Percentiles rank a stretch among this genome's conserved stretches.
phyloP scores from a whole-genome alignment of 1,140 invertebrate genomes.

The Nylanderia fulva region DNA sequence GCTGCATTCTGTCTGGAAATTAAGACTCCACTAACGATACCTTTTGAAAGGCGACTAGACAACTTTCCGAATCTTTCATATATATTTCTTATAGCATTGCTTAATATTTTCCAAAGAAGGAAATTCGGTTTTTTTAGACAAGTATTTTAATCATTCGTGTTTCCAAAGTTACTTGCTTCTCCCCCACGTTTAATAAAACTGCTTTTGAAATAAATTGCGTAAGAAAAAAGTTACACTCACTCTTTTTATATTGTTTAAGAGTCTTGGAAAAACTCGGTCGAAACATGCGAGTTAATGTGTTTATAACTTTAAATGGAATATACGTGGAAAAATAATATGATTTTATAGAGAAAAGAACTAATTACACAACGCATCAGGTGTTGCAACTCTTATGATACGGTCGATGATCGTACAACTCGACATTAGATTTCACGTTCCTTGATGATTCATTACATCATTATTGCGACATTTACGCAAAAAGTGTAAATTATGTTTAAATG shows the following conservation, averaged over 20 bases:
- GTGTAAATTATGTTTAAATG: not conserved
- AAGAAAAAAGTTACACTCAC: not conserved
- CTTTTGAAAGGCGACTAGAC: not conserved
- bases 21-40: not conserved
- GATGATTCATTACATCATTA: not conserved
- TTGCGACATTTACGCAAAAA: not conserved
- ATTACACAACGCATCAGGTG: slow-evolving; percentile 30
- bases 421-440: not conserved
- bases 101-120: not conserved
- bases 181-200: not conserved
- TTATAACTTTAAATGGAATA: slow-evolving; percentile 17
- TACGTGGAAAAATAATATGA: slow-evolving; percentile 19
- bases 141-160: slow-evolving; percentile 3
- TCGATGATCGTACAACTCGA: slow-evolving; percentile 1
- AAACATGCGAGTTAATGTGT: not conserved
- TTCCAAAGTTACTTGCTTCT: not conserved
- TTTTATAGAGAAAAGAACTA: slow-evolving; percentile 31
- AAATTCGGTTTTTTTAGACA: not conserved
- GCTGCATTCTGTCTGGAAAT: not conserved
- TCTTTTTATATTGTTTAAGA: slow-evolving; percentile 11
- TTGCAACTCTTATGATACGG: slow-evolving; percentile 39
- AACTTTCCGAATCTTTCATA: not conserved
- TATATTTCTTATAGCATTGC: not conserved
- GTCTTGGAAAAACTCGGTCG: slow-evolving; percentile 5
- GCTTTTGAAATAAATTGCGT: slow-evolving; percentile 31